These are phyloP conservation scores for Samia ricini DNA, from an alignment of 1,140 invertebrate genomes.

Conservation along the genomic window DNA sequence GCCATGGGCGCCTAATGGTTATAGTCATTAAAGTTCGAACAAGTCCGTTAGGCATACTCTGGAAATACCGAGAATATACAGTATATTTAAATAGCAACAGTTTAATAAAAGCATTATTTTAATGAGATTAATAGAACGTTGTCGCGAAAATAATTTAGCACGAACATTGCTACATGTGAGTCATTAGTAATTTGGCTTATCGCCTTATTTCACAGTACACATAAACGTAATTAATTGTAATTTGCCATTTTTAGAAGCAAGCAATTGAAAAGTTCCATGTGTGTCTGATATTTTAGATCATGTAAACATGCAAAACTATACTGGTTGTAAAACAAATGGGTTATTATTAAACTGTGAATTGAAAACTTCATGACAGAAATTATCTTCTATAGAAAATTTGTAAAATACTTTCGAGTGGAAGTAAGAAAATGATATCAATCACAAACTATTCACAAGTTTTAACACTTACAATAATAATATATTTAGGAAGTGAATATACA, in stretches of 20 bases:
- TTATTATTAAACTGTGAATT: not conserved
- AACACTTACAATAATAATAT: too few relatives aligned
- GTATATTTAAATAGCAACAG: not conserved
- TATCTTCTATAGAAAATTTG: too few relatives aligned
- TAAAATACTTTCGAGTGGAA: too few relatives aligned
- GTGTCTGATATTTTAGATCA: not conserved
- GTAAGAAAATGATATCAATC: too few relatives aligned
- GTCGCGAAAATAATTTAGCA: not conserved
- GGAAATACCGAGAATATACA: conserved; percentile 15
- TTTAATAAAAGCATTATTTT: conserved; percentile 3
- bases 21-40: conserved; percentile 21
- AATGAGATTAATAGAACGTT: not conserved
- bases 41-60: conserved; percentile 15
- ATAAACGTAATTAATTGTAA: not conserved
- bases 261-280: not conserved
- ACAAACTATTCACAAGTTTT: too few relatives aligned
- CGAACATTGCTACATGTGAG: not conserved
- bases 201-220: not conserved
- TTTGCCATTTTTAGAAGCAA: not conserved
- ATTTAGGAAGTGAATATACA: too few relatives aligned
- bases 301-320: too few relatives aligned
- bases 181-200: not conserved
- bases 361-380: not conserved
- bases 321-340: too few relatives aligned
- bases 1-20: conserved; percentile 20